phyloP scores from a whole-genome alignment of 92 coral and sea anemone species.

The Epizoanthus ramosus region DNA sequence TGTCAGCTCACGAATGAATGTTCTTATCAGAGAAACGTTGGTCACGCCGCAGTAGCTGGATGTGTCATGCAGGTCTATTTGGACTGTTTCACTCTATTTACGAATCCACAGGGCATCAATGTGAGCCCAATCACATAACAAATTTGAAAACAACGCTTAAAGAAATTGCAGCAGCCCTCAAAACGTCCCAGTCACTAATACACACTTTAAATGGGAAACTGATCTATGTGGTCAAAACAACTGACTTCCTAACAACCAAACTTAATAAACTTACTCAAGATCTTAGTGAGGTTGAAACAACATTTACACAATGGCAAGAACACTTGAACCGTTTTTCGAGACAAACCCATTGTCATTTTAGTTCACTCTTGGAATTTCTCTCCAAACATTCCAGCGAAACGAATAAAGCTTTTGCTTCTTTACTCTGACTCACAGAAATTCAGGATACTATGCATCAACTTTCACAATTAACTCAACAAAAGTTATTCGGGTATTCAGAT shows the following conservation, averaged over 20 bases:
- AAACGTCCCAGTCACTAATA: neutral
- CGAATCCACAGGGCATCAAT: constrained; percentile 25
- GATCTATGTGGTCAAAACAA: constrained; percentile 13
- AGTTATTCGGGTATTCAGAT: too few species aligned
- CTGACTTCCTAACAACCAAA: constrained; percentile 46
- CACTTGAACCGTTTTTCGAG: constrained; percentile 30
- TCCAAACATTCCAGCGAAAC: constrained; percentile 46
- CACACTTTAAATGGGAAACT: constrained; percentile 18
- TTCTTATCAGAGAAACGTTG: too few species aligned
- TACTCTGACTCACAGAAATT: constrained; percentile 36
- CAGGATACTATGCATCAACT: constrained; percentile 44
- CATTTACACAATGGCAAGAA: constrained; percentile 38
- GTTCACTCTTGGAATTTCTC: constrained; percentile 24
- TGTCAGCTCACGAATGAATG: too few species aligned
- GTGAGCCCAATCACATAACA: constrained; percentile 14
- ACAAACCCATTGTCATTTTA: constrained; percentile 10
- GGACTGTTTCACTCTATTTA: constrained; percentile 38
- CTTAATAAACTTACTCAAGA: constrained; percentile 2
- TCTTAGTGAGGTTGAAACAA: constrained; percentile 2
- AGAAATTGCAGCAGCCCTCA: constrained; percentile 12
- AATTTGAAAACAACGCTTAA: constrained; percentile 37
- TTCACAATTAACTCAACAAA: too few species aligned
- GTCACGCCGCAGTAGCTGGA: too few species aligned
- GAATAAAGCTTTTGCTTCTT: constrained; percentile 28
- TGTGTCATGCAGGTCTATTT: constrained; percentile 23